Base-by-base conservation (phyloP, 2,888 invertebrate genomes). In the Neria commutata region DNA sequence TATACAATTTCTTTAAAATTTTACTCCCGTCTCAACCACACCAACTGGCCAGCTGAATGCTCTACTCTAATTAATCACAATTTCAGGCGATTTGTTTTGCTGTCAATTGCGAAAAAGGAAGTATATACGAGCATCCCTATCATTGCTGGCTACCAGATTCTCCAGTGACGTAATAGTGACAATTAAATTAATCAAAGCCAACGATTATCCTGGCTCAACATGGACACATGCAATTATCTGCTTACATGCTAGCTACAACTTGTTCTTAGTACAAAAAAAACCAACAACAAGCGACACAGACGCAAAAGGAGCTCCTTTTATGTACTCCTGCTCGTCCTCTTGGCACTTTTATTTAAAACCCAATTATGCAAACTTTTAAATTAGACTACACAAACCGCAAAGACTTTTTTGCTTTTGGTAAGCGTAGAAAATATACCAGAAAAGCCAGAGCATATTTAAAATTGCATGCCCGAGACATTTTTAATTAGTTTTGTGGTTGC, bases 131-230 rank as follows among this genome's bases (percentile, higher is more conserved):
- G 21, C 23, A 29, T 50, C 50, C 34, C 37, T 14, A 34, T 21
- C 50, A 50, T 50, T 50, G 34, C 50, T 34, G n/a, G n/a, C n/a
- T n/a, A n/a, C n/a, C n/a, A 21, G 34, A 50, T 50, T 2, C 34
- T 50, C 26, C 17, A 34, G 50, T 49, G 67, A 64, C 69, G 66
- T 74, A 70, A 74, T 74, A 77, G 71, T 75, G 74, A 76, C 75
- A 77, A 75, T 77, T 75, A 77, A 75, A 77, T 75, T 72, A 75
- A 75, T 75, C 76, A 77, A 67, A 68, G 71, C 64, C 72, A 70
- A 67, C 72, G 74, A 74, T 73, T 74, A 74, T 74, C 50, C 49
- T 52, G 51, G 54, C 58, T 24, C n/a, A n/a, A 46, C 40, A 49
- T 37, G 42, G 33, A 54, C 54, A 59, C 56, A 59, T 45, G 40